These are phyloP conservation scores for Noturus placidus DNA, from an alignment of 2,113 vertebrate genomes.

Conservation along the genomic window DNA sequence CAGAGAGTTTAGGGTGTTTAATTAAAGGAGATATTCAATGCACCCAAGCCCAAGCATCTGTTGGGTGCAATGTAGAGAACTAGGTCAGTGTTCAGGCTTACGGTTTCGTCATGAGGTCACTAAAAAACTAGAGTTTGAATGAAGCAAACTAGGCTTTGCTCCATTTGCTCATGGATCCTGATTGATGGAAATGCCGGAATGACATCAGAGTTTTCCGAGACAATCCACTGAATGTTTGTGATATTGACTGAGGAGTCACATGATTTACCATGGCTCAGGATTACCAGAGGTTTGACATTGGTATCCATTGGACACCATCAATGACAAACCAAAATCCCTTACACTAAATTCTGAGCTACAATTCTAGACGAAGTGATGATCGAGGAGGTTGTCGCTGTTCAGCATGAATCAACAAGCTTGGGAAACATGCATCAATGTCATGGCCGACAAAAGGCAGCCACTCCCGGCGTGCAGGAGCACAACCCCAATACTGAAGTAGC, in stretches of 20 bases:
- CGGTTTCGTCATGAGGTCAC: conserved; percentile 17
- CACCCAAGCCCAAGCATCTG: conserved; percentile 8
- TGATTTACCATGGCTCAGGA: neutral
- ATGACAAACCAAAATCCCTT: neutral
- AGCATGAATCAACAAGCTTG: conserved; percentile 55
- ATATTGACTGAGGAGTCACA: neutral
- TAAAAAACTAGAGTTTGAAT: neutral
- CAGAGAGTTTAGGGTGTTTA: conserved; percentile 21
- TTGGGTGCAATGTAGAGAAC: conserved; percentile 30
- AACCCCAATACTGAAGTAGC: conserved; percentile 45
- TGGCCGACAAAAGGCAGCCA: conserved; percentile 56
- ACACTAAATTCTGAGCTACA: neutral
- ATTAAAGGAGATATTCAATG: neutral
- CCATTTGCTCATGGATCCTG: neutral
- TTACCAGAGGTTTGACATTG: neutral
- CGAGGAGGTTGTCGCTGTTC: conserved; percentile 1
- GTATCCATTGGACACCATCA: neutral
- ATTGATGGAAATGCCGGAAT: neutral
- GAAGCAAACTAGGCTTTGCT: neutral
- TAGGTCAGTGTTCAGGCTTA: conserved; percentile 47
- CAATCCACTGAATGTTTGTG: neutral
- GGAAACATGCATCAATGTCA: conserved; percentile 55
- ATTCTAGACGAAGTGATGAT: neutral
- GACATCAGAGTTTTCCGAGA: neutral
- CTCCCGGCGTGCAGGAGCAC: conserved; percentile 48